phyloP scores from a whole-genome alignment of 2,797 vertebrate genomes.

The Tolypeutes matacus region DNA sequence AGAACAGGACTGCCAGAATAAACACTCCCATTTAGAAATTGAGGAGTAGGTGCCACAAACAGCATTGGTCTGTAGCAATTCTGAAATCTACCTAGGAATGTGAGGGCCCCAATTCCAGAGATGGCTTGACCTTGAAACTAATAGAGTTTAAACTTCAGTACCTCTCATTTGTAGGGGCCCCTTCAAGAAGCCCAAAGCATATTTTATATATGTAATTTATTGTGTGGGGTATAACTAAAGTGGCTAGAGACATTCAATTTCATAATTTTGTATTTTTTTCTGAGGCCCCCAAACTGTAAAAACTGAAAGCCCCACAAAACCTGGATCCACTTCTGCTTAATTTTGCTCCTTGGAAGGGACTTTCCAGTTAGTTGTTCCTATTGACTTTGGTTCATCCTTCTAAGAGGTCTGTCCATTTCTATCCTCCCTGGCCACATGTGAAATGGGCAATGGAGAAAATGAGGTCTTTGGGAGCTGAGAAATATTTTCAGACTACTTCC shows the following conservation, averaged over 20 bases:
- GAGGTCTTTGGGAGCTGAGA: not conserved
- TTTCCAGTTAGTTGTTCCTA: not conserved
- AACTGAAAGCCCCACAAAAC: not conserved
- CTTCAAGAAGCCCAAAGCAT: not conserved
- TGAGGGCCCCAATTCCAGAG: not conserved
- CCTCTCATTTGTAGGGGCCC: not conserved
- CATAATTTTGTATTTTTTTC: not conserved
- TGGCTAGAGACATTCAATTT: constrained; percentile 1
- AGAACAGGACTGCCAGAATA: not conserved
- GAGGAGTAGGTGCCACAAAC: not conserved
- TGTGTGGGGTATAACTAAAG: not conserved
- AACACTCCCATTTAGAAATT: constrained; percentile 1
- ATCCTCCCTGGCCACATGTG: not conserved
- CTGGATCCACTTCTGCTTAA: not conserved
- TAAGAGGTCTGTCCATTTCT: not conserved
- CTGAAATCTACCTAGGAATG: not conserved
- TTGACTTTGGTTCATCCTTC: not conserved
- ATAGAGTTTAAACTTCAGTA: not conserved
- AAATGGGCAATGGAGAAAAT: constrained; percentile 25
- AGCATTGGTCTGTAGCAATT: not conserved
- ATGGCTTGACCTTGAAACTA: not conserved
- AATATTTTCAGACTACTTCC: constrained; percentile 11
- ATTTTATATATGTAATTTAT: constrained; percentile 20
- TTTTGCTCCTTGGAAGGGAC: not conserved
- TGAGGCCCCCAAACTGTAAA: not conserved